Evolutionary conservation across 2,888 invertebrate species (phyloP).

Genomic region (Caenorhabditis imperialis): DNA sequence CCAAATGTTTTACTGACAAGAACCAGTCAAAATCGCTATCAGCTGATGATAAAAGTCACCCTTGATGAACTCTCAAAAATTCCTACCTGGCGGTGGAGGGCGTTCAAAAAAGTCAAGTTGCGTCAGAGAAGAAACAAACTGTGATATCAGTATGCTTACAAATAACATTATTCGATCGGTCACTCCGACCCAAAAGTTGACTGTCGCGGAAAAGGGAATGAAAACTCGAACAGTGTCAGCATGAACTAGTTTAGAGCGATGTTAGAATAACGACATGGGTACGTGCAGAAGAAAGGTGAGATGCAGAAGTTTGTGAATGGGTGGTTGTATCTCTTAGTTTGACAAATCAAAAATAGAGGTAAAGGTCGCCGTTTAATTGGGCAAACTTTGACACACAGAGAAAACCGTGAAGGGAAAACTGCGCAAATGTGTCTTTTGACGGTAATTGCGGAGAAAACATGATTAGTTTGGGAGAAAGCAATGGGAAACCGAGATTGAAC

Average conservation of each 20-base stretch:
- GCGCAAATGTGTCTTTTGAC: conserved; percentile 25
- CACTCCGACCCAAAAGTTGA: conserved; percentile 9
- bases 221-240: conserved; percentile 7
- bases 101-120: conserved; percentile 55
- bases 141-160: conserved; percentile 52
- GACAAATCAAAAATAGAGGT: conserved; percentile 47
- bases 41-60: conserved; percentile 8
- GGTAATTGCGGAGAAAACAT: conserved; percentile 13
- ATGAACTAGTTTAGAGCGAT: conserved; percentile 29
- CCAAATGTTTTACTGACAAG: too few species aligned
- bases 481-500: not conserved
- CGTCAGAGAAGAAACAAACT: conserved; percentile 37
- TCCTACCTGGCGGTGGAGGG: conserved; percentile 46
- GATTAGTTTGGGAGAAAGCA: not conserved
- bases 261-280: conserved; percentile 21
- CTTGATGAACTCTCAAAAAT: not conserved
- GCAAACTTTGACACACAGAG: conserved; percentile 35
- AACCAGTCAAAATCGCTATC: conserved; percentile 4
- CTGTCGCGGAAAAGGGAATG: not conserved
- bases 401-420: conserved; percentile 1
- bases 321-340: conserved; percentile 28
- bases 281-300: conserved; percentile 10
- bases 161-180: conserved; percentile 32
- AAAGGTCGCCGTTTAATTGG: conserved; percentile 43
- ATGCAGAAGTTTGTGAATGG: conserved; percentile 20